A percentile compares a stretch with the other conserved stretches of the same genome.
Evolutionary conservation across 2,797 vertebrate species (phyloP).

Genomic region (Spinus pinus): DNA sequence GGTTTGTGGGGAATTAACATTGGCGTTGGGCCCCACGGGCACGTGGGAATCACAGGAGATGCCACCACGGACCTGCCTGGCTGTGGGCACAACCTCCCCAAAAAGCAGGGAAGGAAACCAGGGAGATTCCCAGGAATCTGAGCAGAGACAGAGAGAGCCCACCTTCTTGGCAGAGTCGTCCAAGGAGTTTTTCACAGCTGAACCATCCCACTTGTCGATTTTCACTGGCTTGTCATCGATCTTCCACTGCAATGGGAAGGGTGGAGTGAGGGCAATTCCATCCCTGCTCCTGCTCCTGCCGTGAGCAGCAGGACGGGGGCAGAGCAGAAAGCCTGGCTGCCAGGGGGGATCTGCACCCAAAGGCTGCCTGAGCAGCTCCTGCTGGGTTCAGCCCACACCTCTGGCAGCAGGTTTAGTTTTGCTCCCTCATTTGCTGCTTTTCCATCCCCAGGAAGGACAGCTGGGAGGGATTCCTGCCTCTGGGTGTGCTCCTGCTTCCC

Average conservation of each 20-base stretch:
- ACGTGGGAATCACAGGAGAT: fast-evolving
- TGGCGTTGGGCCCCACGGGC: neutral
- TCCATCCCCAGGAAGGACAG: neutral
- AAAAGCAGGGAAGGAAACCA: fast-evolving
- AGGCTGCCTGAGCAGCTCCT: neutral
- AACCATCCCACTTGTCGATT: conserved; percentile 98
- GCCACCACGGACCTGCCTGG: fast-evolving
- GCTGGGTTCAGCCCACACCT: fast-evolving
- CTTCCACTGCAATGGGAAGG: conserved; percentile 83
- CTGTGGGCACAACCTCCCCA: fast-evolving
- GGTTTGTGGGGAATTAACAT: fast-evolving
- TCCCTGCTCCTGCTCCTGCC: fast-evolving
- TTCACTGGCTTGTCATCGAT: conserved; percentile 98
- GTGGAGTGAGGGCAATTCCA: neutral
- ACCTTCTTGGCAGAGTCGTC: conserved; percentile 98
- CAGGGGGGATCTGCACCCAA: neutral
- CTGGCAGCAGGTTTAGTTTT: neutral
- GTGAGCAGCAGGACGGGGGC: fast-evolving
- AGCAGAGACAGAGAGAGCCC: neutral
- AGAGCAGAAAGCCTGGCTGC: no score
- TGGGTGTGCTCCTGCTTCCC: fast-evolving
- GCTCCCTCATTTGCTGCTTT: neutral
- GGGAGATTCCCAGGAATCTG: neutral
- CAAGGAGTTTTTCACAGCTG: conserved; percentile 95
- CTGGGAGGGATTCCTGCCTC: neutral